Conservation (phyloP, 2,797 vertebrate species). For the Setipinna tenuifilis region DNA sequence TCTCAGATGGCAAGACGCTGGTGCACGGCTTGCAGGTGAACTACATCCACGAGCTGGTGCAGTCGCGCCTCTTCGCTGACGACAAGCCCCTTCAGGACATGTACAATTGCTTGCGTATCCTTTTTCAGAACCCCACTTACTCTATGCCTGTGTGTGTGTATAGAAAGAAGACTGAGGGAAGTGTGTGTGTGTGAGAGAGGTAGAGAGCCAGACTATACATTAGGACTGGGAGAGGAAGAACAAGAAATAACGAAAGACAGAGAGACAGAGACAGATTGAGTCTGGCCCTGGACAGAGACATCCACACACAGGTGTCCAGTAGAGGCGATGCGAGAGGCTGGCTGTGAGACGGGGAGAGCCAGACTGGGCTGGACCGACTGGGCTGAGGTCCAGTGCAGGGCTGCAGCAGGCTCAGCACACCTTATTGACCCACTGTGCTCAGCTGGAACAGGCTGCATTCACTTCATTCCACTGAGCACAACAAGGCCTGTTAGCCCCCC, state of each 20-base stretch:
- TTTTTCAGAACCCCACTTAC: slow-evolving; percentile 64
- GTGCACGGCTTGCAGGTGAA: slow-evolving; percentile 98
- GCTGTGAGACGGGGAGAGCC: not conserved
- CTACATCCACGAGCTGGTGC: slow-evolving; percentile 97
- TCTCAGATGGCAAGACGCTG: slow-evolving; percentile 90
- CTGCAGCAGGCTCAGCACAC: slow-evolving; percentile 51
- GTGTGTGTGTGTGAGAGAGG: not conserved
- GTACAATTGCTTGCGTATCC: slow-evolving; percentile 99
- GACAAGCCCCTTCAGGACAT: slow-evolving; percentile 99
- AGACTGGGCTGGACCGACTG: not conserved
- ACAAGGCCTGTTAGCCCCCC: not conserved
- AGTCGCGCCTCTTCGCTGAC: slow-evolving; percentile 96
- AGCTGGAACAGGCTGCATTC: slow-evolving; percentile 8
- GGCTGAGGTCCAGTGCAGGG: slow-evolving; percentile 53
- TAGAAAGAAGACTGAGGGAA: no score
- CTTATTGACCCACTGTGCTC: not conserved
- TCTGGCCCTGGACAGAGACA: not conserved
- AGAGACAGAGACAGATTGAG: not conserved
- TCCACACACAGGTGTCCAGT: not conserved
- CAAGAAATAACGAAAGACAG: not conserved
- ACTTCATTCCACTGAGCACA: slow-evolving; percentile 5
- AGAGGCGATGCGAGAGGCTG: not conserved
- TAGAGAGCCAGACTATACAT: not conserved
- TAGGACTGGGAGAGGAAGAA: not conserved
- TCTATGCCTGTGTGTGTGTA: not conserved